Base-by-base conservation (phyloP, 1,140 invertebrate species). In the Calephelis nemesis region DNA sequence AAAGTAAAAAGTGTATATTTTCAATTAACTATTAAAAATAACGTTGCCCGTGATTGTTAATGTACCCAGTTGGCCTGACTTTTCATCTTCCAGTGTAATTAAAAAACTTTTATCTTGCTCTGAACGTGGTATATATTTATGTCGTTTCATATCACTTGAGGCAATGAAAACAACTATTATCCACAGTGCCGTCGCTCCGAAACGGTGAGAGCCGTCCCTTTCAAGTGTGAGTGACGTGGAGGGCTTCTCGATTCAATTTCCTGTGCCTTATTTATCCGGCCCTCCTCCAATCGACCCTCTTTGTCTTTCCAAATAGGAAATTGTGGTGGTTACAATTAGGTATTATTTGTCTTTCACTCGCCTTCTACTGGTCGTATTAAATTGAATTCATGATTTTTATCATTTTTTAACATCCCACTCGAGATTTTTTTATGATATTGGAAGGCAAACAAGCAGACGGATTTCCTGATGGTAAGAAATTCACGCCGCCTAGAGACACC, bases 191-290 rank as follows among this genome's bases (percentile, higher is more conserved):
- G 30, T 45, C 54, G 54, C 12, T 39, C 50, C 50, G 50, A 54
- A 54, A 54, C 15, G 19, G 67, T 39, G 42, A 65, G 71, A 71
- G 72, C 65, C 67, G 68, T 68, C 71, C 71, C 71, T 69, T 75
- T 72, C 68, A 66, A 79, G 78, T 79, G 76, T 79, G 76, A 79
- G 68, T 79, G 78, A 79, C 78, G 72, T 79, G 65, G 68, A 79
- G 75, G 69, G 66, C 65, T 69, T 62, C 65, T 58, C 54, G 54
- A 72, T 74, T 74, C 74, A 79, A 79, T 80, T 80, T 80, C 78
- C 78, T 75, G 74, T 71, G 64, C 70, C 63, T 67, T 70, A 45
- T 63, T 67, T 71, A 68, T 71, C 62, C 52, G 52, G 19, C 52
- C 52, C 52, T 58, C 19, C 15, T 54, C 52, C 52, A 19, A 19